phyloP scores from a whole-genome alignment of 1,140 invertebrate species.

The Diorhabda carinulata region DNA sequence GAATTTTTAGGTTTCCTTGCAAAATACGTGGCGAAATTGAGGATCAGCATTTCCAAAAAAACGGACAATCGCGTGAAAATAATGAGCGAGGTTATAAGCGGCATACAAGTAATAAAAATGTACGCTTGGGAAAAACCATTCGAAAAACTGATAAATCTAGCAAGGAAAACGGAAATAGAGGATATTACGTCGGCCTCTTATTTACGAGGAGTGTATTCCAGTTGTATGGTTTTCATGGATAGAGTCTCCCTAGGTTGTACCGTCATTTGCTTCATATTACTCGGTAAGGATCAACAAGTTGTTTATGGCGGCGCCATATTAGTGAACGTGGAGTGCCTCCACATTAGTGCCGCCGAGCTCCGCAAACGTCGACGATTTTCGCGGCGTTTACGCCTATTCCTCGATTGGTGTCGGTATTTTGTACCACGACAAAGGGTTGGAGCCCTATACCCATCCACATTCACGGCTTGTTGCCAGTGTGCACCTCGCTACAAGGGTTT shows the following conservation, averaged over 20 bases:
- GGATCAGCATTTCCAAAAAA: constrained; percentile 55
- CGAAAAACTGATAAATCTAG: constrained; percentile 52
- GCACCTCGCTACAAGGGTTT: too few relatives aligned
- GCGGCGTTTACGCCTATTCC: too few relatives aligned
- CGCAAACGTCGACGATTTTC: too few relatives aligned
- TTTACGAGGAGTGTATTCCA: constrained; percentile 66
- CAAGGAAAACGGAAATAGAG: constrained; percentile 61
- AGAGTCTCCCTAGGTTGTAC: constrained; percentile 71
- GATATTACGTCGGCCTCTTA: constrained; percentile 66
- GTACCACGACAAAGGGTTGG: too few relatives aligned
- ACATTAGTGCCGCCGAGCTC: too few relatives aligned
- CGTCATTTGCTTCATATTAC: constrained; percentile 63
- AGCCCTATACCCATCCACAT: too few relatives aligned
- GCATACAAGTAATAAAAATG: constrained; percentile 77
- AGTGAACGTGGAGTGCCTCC: too few relatives aligned
- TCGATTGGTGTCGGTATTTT: too few relatives aligned
- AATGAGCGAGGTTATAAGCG: constrained; percentile 74
- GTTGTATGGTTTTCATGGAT: constrained; percentile 67
- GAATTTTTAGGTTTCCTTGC: constrained; percentile 51
- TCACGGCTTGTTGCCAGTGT: too few relatives aligned
- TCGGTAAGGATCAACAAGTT: constrained; percentile 41
- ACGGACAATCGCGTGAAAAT: constrained; percentile 71
- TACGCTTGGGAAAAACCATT: constrained; percentile 74
- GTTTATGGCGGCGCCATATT: too few relatives aligned
- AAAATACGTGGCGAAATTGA: constrained; percentile 52